Evolutionary conservation across 2,113 vertebrate species (phyloP).

Genomic region (Colius striatus): DNA sequence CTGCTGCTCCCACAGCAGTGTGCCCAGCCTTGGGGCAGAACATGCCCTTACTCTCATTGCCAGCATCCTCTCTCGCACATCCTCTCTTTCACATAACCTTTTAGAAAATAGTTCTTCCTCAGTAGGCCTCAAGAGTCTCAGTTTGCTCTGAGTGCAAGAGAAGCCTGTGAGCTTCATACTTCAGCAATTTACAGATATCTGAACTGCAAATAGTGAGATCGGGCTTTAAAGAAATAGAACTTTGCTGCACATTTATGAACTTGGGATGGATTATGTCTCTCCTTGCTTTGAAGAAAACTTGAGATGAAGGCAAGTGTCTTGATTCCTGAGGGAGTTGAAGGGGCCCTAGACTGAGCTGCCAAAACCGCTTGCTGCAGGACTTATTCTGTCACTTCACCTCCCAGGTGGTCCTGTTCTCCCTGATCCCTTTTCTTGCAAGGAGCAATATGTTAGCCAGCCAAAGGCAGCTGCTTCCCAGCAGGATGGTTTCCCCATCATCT

Average conservation of each 20-base stretch:
- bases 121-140: background rate
- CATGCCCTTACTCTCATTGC: background rate
- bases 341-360: background rate
- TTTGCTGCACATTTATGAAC: background rate
- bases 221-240: background rate
- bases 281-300: background rate
- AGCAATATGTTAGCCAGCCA: background rate
- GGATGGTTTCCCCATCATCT: background rate
- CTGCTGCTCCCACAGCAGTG: background rate
- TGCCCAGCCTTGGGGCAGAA: background rate
- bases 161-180: background rate
- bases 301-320: background rate
- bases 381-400: background rate
- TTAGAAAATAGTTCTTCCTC: background rate
- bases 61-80: background rate
- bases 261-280: background rate
- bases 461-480: slow-evolving; percentile 12
- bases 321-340: background rate
- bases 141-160: background rate
- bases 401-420: background rate
- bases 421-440: background rate
- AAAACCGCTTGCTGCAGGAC: background rate
- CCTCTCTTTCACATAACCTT: background rate
- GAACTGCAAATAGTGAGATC: background rate
- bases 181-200: background rate